Evolutionary conservation across 2,888 invertebrate species (phyloP).

Genomic region (Hypomecis atomaria): DNA sequence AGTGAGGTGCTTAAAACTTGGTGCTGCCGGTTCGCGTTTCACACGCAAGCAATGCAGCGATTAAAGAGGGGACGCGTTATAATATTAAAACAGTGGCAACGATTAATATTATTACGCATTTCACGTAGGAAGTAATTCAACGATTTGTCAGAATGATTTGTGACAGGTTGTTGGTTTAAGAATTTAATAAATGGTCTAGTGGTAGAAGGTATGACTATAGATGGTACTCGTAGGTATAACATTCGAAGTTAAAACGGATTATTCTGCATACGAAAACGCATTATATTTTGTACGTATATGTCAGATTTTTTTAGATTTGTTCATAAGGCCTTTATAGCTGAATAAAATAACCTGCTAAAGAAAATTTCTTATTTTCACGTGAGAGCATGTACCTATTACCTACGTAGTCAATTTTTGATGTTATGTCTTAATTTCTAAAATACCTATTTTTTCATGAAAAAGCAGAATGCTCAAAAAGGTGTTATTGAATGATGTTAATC

Average conservation of each 20-base stretch:
- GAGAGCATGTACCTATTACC: no score
- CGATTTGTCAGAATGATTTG: slow-evolving; percentile 49
- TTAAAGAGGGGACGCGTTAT: slow-evolving; percentile 75
- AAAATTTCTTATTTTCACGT: no score
- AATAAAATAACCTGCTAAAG: no score
- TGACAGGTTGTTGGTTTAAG: slow-evolving; percentile 44
- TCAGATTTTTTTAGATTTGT: no score
- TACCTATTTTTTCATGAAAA: no score
- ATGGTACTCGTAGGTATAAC: not conserved
- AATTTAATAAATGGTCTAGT: slow-evolving; percentile 5
- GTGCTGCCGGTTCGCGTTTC: slow-evolving; percentile 80
- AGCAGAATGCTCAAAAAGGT: no score
- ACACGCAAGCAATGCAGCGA: slow-evolving; percentile 78
- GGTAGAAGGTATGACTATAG: not conserved
- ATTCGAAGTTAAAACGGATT: not conserved
- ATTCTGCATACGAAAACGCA: no score
- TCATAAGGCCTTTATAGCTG: no score
- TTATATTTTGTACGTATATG: no score
- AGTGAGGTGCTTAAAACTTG: slow-evolving; percentile 67
- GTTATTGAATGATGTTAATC: no score
- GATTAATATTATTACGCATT: slow-evolving; percentile 59
- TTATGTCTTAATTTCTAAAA: no score
- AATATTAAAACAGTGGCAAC: slow-evolving; percentile 71
- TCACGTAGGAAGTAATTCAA: slow-evolving; percentile 52
- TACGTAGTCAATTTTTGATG: no score